A percentile compares a stretch with the other conserved stretches of the same genome.
These are phyloP conservation scores for Spongilla lacustris DNA, from an alignment of 37 sponge, comb jelly and placozoan species.

Conservation along the genomic window DNA sequence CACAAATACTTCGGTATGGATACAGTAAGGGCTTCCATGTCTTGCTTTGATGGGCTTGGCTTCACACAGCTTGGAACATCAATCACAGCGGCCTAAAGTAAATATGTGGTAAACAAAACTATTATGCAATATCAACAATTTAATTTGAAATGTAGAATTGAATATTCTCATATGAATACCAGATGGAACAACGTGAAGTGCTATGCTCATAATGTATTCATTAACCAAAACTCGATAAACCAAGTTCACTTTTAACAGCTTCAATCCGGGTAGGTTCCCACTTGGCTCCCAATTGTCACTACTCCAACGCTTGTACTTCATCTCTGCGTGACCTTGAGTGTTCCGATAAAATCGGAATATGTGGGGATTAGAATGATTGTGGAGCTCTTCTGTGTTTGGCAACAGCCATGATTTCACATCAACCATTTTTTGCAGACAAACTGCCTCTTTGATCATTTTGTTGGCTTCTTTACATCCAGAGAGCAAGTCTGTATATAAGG, in stretches of 20 bases:
- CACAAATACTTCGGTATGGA: neutral
- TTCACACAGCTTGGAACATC: neutral
- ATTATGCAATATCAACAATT: neutral
- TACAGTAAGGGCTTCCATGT: neutral
- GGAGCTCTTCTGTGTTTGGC: slow-evolving; percentile 4
- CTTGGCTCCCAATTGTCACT: neutral
- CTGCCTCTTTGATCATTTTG: neutral
- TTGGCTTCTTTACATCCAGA: neutral
- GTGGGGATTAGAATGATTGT: slow-evolving; percentile 22
- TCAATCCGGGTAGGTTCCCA: neutral
- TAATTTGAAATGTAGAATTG: neutral
- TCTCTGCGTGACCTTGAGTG: slow-evolving; percentile 11
- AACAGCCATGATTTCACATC: slow-evolving; percentile 12
- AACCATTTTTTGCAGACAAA: slow-evolving; percentile 1
- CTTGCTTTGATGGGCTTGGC: neutral
- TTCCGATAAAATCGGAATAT: slow-evolving; percentile 8
- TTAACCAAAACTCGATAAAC: neutral
- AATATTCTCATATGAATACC: too few relatives aligned
- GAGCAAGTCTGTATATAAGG: neutral
- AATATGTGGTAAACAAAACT: neutral
- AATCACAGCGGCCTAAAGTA: neutral
- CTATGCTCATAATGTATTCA: slow-evolving; percentile 6
- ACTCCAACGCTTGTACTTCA: slow-evolving; percentile 16
- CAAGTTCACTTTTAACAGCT: neutral
- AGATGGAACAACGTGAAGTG: neutral